Percentiles rank a stretch among this genome's conserved stretches.
Evolutionary conservation across 2,113 vertebrate species (phyloP).

Genomic region (Pseudolaguvia tuberculata): DNA sequence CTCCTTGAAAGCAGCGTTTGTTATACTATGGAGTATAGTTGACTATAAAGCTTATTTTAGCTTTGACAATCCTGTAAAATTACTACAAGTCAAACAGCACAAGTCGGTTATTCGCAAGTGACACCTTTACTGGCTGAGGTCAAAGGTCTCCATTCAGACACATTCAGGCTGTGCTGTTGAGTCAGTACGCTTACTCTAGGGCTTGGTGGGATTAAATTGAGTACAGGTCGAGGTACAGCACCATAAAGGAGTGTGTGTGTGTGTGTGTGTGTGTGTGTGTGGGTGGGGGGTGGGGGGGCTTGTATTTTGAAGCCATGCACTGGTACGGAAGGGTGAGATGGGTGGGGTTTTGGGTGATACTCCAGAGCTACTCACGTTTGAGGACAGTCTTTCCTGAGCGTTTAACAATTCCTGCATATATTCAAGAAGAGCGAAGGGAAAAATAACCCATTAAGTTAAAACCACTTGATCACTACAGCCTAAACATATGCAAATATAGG

Average conservation of each 20-base stretch:
- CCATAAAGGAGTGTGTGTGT: too few species aligned
- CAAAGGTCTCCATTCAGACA: conserved; percentile 5
- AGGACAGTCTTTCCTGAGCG: conserved; percentile 66
- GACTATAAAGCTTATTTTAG: not conserved
- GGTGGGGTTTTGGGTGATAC: conserved; percentile 38
- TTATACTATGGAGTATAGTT: conserved; percentile 7
- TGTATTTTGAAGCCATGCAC: conserved; percentile 65
- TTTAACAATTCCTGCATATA: conserved; percentile 71
- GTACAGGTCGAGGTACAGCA: conserved; percentile 53
- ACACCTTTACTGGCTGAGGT: conserved; percentile 22
- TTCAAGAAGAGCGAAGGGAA: conserved; percentile 52
- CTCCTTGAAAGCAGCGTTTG: conserved; percentile 12
- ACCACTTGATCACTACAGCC: conserved; percentile 15
- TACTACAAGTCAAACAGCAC: conserved; percentile 1
- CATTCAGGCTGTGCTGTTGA: not conserved
- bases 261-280: too few species aligned
- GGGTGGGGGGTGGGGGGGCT: too few species aligned
- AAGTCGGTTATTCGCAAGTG: conserved; percentile 14
- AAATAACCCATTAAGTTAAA: conserved; percentile 40
- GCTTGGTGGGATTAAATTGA: conserved; percentile 32
- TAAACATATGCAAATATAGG: not conserved
- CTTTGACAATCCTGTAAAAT: not conserved
- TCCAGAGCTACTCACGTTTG: conserved; percentile 69
- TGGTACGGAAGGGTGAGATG: conserved; percentile 25
- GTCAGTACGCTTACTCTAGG: conserved; percentile 4